Conservation (phyloP, 2,113 vertebrate genomes). For the Riparia riparia region DNA sequence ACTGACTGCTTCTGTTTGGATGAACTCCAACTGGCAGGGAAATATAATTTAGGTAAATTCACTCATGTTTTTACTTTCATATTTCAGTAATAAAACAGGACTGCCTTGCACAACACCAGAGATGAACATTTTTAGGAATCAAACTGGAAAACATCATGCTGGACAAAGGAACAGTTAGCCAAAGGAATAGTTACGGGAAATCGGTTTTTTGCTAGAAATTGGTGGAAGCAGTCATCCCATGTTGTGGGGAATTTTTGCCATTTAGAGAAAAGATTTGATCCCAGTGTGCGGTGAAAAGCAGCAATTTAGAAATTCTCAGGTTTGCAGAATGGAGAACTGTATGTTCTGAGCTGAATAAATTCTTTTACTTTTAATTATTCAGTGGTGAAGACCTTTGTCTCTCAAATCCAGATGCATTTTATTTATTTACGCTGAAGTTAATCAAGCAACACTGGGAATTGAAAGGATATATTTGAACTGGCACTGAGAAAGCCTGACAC, state of each 20-base stretch:
- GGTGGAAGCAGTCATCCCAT: neutral
- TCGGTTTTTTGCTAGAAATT: neutral
- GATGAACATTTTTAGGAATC: neutral
- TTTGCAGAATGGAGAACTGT: neutral
- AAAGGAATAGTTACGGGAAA: neutral
- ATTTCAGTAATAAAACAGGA: neutral
- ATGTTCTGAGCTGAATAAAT: neutral
- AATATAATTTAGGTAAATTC: neutral
- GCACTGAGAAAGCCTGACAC: neutral
- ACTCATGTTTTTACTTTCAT: neutral
- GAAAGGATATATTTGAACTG: neutral
- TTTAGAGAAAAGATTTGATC: neutral
- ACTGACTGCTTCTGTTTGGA: neutral
- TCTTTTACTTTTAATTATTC: neutral
- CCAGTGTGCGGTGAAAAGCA: neutral
- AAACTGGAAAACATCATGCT: fast-evolving
- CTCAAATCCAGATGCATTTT: neutral
- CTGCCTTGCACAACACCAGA: neutral
- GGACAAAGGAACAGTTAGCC: neutral
- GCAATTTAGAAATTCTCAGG: neutral
- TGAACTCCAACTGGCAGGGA: neutral
- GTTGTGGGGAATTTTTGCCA: neutral
- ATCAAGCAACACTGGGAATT: neutral
- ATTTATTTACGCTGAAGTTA: neutral
- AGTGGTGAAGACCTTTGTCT: neutral